Evolutionary conservation across 2,888 invertebrate genomes (phyloP).

Genomic region (Volucella inflata): DNA sequence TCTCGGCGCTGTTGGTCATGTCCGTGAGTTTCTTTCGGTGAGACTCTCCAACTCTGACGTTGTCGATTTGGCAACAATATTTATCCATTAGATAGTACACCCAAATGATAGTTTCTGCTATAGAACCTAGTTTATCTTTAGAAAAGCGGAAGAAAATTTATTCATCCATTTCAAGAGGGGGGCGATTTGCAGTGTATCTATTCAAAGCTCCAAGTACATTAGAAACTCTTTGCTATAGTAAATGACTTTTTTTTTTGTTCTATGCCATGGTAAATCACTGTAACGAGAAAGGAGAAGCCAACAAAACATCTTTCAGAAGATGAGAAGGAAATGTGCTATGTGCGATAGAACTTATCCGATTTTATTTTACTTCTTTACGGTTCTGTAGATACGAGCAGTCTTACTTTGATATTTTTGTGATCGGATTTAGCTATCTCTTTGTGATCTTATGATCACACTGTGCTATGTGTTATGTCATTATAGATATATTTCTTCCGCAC

Average conservation of each 20-base stretch:
- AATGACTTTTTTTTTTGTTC: slow-evolving; percentile 49
- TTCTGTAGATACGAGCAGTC: slow-evolving; percentile 35
- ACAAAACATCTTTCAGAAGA: neutral
- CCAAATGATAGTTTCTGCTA: slow-evolving; percentile 55
- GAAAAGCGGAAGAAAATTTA: slow-evolving; percentile 69
- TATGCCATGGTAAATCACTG: slow-evolving; percentile 16
- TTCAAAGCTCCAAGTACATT: slow-evolving; percentile 41
- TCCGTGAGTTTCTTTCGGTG: slow-evolving; percentile 16
- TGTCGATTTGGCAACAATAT: slow-evolving; percentile 71
- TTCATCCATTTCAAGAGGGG: slow-evolving; percentile 44
- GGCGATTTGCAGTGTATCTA: slow-evolving; percentile 44
- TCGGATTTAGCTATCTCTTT: slow-evolving; percentile 47
- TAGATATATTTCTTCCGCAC: slow-evolving; percentile 38
- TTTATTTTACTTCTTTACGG: slow-evolving; percentile 50
- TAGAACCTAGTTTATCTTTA: slow-evolving; percentile 24
- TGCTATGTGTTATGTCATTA: slow-evolving; percentile 23
- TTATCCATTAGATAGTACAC: slow-evolving; percentile 63
- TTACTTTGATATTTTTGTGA: slow-evolving; percentile 29
- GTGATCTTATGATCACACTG: slow-evolving; percentile 18
- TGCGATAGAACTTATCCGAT: slow-evolving; percentile 29
- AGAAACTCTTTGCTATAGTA: slow-evolving; percentile 52
- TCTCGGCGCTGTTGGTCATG: neutral
- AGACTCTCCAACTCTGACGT: neutral
- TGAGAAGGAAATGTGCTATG: neutral
- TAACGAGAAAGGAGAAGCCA: slow-evolving; percentile 7